Conservation (phyloP, 2,888 invertebrate species). For the Galerucella pusilla region DNA sequence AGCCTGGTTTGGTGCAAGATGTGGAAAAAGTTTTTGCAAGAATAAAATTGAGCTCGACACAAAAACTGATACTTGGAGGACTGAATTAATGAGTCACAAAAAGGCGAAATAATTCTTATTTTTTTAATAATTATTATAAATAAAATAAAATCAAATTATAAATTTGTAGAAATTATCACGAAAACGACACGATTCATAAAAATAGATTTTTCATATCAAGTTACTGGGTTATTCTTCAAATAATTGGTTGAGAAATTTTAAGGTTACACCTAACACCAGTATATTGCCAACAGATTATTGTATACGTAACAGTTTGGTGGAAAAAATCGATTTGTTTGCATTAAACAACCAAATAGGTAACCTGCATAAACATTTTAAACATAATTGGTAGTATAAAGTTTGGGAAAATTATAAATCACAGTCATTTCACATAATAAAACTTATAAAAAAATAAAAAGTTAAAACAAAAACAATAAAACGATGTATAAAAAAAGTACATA, state of each 20-base stretch:
- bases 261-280: not conserved
- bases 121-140: too few relatives aligned
- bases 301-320: not conserved
- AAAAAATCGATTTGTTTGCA: conserved; percentile 44
- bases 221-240: not conserved
- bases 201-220: not conserved
- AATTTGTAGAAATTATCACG: too few relatives aligned
- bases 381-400: conserved; percentile 51
- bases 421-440: conserved; percentile 34
- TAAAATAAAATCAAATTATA: too few relatives aligned
- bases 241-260: conserved; percentile 3
- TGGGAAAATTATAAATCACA: conserved; percentile 31
- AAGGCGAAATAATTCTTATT: too few relatives aligned
- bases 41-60: too few relatives aligned
- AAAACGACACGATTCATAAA: not conserved
- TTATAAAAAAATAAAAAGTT: not conserved
- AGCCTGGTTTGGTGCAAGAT: too few relatives aligned
- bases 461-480: conserved; percentile 17
- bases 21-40: too few relatives aligned
- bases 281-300: not conserved
- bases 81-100: too few relatives aligned
- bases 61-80: too few relatives aligned
- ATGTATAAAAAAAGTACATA: not conserved
- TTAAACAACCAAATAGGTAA: conserved; percentile 55
- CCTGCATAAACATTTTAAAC: conserved; percentile 54